Percentiles rank a stretch among this genome's conserved stretches.
These are phyloP conservation scores for Cephus nigrinus DNA, from an alignment of 2,888 invertebrate species.

Conservation along the genomic window DNA sequence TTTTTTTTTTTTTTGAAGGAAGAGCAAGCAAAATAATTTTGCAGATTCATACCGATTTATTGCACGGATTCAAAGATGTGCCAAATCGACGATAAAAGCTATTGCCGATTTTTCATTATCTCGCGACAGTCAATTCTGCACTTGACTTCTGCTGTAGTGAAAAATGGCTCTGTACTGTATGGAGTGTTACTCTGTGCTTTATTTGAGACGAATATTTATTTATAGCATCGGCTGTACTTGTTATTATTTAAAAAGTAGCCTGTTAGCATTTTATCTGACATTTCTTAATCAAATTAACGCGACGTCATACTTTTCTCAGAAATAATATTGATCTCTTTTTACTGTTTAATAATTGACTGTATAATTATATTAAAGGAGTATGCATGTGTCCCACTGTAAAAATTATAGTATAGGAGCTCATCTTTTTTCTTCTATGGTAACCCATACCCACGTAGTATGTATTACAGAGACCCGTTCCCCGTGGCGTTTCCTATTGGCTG, in stretches of 20 bases:
- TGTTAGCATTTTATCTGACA: neutral
- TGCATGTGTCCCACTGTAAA: neutral
- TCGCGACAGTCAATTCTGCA: neutral
- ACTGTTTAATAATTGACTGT: neutral
- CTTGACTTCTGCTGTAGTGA: neutral
- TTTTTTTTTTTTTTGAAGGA: neutral
- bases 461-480: conserved; percentile 41
- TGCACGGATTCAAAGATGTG: neutral
- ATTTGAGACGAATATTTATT: no score
- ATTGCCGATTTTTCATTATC: neutral
- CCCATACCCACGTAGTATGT: neutral
- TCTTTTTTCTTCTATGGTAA: neutral
- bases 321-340: neutral
- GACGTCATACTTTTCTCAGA: neutral
- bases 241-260: neutral
- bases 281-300: neutral
- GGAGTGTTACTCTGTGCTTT: no score
- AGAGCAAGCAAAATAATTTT: neutral
- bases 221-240: neutral
- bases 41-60: neutral
- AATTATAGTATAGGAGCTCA: neutral
- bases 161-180: no score
- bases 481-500: conserved; percentile 42
- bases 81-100: neutral
- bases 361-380: neutral